These are phyloP conservation scores for Rotaria sp. DNA, from an alignment of 2,888 invertebrate genomes.

Conservation along the genomic window DNA sequence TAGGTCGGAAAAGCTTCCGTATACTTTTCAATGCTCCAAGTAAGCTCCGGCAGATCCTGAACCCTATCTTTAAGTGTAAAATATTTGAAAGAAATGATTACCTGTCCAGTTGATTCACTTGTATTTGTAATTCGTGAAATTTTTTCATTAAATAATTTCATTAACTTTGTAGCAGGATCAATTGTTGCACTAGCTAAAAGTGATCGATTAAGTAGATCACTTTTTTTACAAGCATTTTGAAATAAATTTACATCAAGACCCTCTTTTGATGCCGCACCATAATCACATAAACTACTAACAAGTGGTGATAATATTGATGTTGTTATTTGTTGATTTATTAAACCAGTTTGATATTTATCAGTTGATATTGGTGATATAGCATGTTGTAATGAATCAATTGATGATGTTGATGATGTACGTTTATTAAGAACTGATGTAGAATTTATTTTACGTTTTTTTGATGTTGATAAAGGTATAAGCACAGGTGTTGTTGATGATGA, in stretches of 20 bases:
- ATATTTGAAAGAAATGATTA: no score
- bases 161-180: background rate
- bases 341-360: background rate
- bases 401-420: background rate
- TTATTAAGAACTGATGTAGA: background rate
- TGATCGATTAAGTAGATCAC: slow-evolving; percentile 17
- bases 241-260: slow-evolving; percentile 4
- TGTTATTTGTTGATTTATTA: background rate
- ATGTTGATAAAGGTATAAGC: background rate
- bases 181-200: background rate
- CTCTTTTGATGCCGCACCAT: background rate
- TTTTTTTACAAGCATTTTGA: slow-evolving; percentile 19
- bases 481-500: background rate
- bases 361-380: background rate
- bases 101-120: background rate
- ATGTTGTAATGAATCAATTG: background rate
- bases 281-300: slow-evolving; percentile 21
- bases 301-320: background rate
- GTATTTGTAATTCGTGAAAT: background rate
- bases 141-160: slow-evolving; percentile 23
- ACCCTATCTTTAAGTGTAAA: no score
- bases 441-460: background rate
- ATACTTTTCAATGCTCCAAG: no score
- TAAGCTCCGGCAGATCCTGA: no score
- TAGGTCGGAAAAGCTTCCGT: no score